Evolutionary conservation across 2,797 vertebrate species (phyloP).

Genomic region (Myioborus melanocephalus): DNA sequence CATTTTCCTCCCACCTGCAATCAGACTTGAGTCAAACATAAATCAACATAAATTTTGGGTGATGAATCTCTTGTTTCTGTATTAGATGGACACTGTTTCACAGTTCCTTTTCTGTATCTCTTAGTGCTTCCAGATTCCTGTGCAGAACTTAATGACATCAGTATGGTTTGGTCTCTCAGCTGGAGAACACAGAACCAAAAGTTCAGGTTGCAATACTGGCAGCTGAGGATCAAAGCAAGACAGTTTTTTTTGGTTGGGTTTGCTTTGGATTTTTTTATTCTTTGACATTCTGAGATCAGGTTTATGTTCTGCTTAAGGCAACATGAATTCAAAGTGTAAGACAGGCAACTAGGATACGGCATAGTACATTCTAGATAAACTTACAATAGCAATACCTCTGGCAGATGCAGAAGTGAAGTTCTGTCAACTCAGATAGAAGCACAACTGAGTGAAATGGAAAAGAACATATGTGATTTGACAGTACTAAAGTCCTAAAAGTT

Average conservation of each 20-base stretch:
- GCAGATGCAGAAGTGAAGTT: not conserved
- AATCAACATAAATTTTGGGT: not conserved
- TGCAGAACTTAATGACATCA: not conserved
- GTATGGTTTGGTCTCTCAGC: not conserved
- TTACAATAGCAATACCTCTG: not conserved
- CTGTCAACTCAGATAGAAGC: constrained; percentile 3
- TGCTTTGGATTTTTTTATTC: not conserved
- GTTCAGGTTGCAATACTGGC: not conserved
- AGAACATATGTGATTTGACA: constrained; percentile 18
- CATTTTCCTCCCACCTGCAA: not conserved
- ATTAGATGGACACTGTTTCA: not conserved
- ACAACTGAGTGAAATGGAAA: not conserved
- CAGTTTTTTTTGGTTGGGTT: fast-evolving
- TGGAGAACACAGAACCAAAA: not conserved
- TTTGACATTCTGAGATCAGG: not conserved
- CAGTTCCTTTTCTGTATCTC: not conserved
- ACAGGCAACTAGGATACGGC: not conserved
- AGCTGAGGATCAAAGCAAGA: not conserved
- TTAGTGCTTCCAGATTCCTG: not conserved
- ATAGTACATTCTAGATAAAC: not conserved
- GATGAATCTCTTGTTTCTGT: not conserved
- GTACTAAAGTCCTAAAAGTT: not conserved
- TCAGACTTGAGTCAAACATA: not conserved
- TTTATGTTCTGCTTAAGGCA: constrained; percentile 22
- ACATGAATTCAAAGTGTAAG: not conserved